Base-by-base conservation (phyloP, 2,797 vertebrate species). In the Smutsia gigantea region DNA sequence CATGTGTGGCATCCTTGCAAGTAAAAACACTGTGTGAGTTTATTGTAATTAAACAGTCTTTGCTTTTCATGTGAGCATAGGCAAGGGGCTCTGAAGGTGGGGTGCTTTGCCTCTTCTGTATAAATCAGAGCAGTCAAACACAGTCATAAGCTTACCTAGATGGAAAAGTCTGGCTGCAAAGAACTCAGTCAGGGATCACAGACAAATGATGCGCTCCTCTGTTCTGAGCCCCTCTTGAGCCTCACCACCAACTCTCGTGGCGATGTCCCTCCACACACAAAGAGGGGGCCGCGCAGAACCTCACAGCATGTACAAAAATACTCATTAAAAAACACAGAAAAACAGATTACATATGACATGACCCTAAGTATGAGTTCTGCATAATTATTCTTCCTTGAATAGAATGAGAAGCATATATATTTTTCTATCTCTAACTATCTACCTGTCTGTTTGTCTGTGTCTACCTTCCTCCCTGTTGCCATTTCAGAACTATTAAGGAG, bases 41-140 rank as follows among this genome's bases (percentile, higher is more conserved):
- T 2, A 72, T 66, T 83, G 69, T 95, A 96, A 97, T 97, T 95
- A 96, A 97, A 96, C 23, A 87, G 95, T 81, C 74, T 93, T 39
- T 83, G 9, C 0, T 84, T 95, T 94, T 68, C 85, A 78, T n/a
- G 27, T 57, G 53, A 85, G 92, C 27, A 14, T 25, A 85, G 57
- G 81, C 37, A 25, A 29, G 12, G 75, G 37, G 88, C 57, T n/a
- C 25, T 64, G 8, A 31, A 4, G 27, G n/a, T 27, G 21, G 37
- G 37, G 23, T 10, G 66, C 74, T 55, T 31, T 37, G 51, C n/a
- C 29, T 77, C 69, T 57, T 89, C 66, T 64, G 17, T 27, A 10
- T 64, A 39, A 88, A 77, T 51, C 17, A 31, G 29, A 49, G 34
- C 39, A 53, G 68, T 53, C 25, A 37, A 79, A 71, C 3, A 71